Evolutionary conservation across 92 coral and sea anemone species (phyloP).

Genomic region (Phymanthus crucifer): DNA sequence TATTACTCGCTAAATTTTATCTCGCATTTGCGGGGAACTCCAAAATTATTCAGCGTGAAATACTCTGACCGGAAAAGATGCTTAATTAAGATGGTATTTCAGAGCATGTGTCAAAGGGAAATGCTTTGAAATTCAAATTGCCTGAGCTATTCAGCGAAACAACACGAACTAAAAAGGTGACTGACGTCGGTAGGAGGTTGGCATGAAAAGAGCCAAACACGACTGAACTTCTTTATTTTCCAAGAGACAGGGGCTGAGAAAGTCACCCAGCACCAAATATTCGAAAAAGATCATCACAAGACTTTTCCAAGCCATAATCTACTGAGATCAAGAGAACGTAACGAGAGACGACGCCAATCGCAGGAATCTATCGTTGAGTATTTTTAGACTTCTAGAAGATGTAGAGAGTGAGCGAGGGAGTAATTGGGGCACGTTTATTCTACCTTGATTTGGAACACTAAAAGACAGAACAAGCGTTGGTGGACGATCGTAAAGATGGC

Average conservation of each 20-base stretch:
- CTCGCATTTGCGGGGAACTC: conserved; percentile 12
- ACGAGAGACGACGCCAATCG: background rate
- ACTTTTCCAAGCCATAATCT: background rate
- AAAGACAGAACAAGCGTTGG: conserved; percentile 3
- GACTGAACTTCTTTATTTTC: conserved; percentile 4
- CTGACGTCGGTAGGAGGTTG: conserved; percentile 12
- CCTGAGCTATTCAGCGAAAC: conserved; percentile 5
- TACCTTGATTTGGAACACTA: background rate
- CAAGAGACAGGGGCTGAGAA: conserved; percentile 7
- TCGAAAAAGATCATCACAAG: background rate
- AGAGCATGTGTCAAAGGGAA: conserved; percentile 8
- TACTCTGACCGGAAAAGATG: conserved; percentile 31
- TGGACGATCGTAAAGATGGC: background rate
- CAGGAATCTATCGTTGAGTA: background rate
- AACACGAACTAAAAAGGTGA: conserved; percentile 9
- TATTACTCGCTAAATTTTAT: conserved; percentile 22
- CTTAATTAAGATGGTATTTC: conserved; percentile 30
- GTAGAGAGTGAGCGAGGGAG: background rate
- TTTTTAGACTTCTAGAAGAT: background rate
- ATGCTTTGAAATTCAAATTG: conserved; percentile 27
- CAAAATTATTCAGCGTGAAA: conserved; percentile 14
- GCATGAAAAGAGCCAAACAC: conserved; percentile 30
- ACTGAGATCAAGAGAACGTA: background rate
- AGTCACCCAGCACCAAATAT: background rate
- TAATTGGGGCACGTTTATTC: background rate